Percentiles rank a stretch among this genome's conserved stretches.
Conservation (phyloP, 1,140 invertebrate species). For the Paralvinella palmiformis region DNA sequence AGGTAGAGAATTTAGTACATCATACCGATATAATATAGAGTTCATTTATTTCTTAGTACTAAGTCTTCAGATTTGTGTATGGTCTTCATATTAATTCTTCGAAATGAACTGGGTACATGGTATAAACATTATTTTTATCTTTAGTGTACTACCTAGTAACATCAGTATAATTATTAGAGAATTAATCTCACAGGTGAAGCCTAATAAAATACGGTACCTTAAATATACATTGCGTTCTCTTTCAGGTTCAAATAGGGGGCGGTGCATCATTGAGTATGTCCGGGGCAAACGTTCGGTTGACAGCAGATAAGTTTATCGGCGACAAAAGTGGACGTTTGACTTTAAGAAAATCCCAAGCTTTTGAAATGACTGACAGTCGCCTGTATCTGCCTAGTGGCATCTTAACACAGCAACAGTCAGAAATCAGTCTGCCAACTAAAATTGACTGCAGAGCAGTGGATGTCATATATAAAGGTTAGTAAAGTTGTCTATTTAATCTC, state of each 20-base stretch:
- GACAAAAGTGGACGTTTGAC: slow-evolving; percentile 30
- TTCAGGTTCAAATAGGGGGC: slow-evolving; percentile 28
- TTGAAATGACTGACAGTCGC: slow-evolving; percentile 21
- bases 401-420: slow-evolving; percentile 25
- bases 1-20: too few species aligned
- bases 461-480: slow-evolving; percentile 31
- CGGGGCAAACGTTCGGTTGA: slow-evolving; percentile 22
- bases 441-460: slow-evolving; percentile 33
- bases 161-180: too few species aligned
- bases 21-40: too few species aligned
- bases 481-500: background rate
- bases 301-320: slow-evolving; percentile 23
- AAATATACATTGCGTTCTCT: background rate
- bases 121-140: too few species aligned
- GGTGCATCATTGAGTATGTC: slow-evolving; percentile 26
- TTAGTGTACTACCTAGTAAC: too few species aligned
- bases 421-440: slow-evolving; percentile 25
- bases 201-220: background rate
- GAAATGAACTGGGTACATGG: too few species aligned
- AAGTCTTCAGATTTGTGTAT: too few species aligned
- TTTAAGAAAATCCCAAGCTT: slow-evolving; percentile 22
- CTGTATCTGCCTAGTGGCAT: slow-evolving; percentile 27
- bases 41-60: too few species aligned
- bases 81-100: too few species aligned
- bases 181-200: background rate